Evolutionary conservation across 2,888 invertebrate species (phyloP).

Genomic region (Sphaerophoria taeniata): DNA sequence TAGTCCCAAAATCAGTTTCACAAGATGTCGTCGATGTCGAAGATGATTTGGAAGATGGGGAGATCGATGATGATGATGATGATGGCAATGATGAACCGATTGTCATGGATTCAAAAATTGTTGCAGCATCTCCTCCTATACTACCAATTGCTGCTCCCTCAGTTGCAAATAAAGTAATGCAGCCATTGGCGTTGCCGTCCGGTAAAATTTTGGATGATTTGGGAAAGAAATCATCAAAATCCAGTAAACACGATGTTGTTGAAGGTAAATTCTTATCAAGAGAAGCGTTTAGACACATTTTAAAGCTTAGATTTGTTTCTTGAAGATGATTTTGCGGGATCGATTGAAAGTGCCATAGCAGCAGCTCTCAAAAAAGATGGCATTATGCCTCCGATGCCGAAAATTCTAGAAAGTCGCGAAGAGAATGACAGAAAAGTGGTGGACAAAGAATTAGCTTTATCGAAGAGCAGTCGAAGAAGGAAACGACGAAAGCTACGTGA

Average conservation of each 20-base stretch:
- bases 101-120: conserved; percentile 30
- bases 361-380: conserved; percentile 89
- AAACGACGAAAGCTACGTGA: conserved; percentile 80
- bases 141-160: background rate
- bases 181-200: conserved; percentile 43
- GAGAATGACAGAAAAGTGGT: conserved; percentile 85
- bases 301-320: conserved; percentile 13
- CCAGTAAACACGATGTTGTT: conserved; percentile 39
- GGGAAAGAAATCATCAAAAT: conserved; percentile 38
- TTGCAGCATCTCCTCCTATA: background rate
- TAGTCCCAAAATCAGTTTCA: conserved; percentile 15
- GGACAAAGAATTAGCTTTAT: conserved; percentile 77
- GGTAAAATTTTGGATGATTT: conserved; percentile 35
- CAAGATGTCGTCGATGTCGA: conserved; percentile 75
- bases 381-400: conserved; percentile 81
- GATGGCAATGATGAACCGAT: conserved; percentile 77
- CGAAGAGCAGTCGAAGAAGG: conserved; percentile 79
- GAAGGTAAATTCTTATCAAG: conserved; percentile 25
- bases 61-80: conserved; percentile 88
- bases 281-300: background rate
- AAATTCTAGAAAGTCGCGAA: conserved; percentile 83
- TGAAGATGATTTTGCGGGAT: conserved; percentile 90
- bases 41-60: conserved; percentile 93
- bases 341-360: conserved; percentile 90
- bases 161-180: conserved; percentile 68